A percentile compares a stretch with the other conserved stretches of the same genome.
phyloP scores from a whole-genome alignment of 2,888 invertebrate species.

The Rhorus exstirpatorius region DNA sequence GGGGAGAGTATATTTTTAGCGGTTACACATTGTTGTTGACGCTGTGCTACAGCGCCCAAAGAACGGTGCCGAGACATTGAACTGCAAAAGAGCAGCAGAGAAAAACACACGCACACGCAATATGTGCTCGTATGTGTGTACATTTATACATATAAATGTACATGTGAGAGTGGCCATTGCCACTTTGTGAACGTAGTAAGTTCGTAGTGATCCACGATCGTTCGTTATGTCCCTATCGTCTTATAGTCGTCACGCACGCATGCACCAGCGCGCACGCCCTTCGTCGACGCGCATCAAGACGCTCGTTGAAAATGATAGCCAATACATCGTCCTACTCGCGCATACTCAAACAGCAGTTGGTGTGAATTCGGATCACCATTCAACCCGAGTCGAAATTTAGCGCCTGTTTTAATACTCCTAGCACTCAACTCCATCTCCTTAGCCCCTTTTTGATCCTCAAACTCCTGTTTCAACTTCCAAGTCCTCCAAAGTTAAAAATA shows the following conservation, averaged over 20 bases:
- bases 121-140: background rate
- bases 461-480: too few species aligned
- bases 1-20: constrained; percentile 84
- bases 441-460: too few species aligned
- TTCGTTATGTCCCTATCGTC: constrained; percentile 47
- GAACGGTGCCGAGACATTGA: constrained; percentile 78
- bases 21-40: constrained; percentile 85
- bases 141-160: constrained; percentile 25
- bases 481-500: too few species aligned
- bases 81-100: constrained; percentile 71
- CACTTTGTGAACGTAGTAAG: constrained; percentile 62
- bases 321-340: constrained; percentile 8
- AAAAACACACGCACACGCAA: background rate
- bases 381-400: too few species aligned
- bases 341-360: background rate
- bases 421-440: too few species aligned
- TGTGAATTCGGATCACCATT: background rate
- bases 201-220: constrained; percentile 58
- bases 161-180: constrained; percentile 23
- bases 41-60: constrained; percentile 69
- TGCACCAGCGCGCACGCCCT: constrained; percentile 57
- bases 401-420: too few species aligned
- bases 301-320: constrained; percentile 49
- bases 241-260: constrained; percentile 56
- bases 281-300: constrained; percentile 61